Base-by-base conservation (phyloP, 1,140 invertebrate species). In the Rhagoletis pomonella region DNA sequence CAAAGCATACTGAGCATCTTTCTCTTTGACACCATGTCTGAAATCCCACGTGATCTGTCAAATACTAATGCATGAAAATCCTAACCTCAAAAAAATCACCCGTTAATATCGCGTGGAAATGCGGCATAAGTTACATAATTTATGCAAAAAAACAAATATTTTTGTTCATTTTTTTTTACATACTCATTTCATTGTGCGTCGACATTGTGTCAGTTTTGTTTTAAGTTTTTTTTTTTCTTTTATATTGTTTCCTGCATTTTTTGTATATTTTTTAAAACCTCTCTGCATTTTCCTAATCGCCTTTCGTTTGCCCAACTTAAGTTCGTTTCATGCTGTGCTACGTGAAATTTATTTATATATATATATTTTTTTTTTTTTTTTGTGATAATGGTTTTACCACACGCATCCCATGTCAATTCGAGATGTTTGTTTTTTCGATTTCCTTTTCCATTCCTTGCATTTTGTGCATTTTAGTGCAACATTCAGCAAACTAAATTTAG, bases 391-490 rank as follows among this genome's bases (percentile, higher is more conserved):
- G 12, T 44, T 73, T 67, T 67, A 67, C 29, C 29, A 67, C 4
- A 29, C 29, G 64, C 64, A 67, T 39, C 10, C 64, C 64, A 12
- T 4, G 29, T 67, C 64, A 4, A 19, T 39, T 67, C 9, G 64
- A 67, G 39, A 42, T 14, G 1, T 73, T 55, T 29, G 29, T 29
- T 29, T 29, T n/a, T 73, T 73, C 1, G 4, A 14, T 73, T 73
- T 73, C 39, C 42, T 73, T 73, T 12, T 39, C 29, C 67, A 39
- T 17, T 1, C 42, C 67, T 42, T 73, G 67, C 67, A 73, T 73
- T 73, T 73, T 73, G 12, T 44, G 67, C 67, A n/a, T 73, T 73
- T 14, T 73, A 47, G 39, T 44, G 42, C 67, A 73, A 14, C 67
- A 62, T 17, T 62, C 10, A 44, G 10, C 42, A 73, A 17, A 42